Base-by-base conservation (phyloP, 2,888 invertebrate genomes). In the Thyatira batis region DNA sequence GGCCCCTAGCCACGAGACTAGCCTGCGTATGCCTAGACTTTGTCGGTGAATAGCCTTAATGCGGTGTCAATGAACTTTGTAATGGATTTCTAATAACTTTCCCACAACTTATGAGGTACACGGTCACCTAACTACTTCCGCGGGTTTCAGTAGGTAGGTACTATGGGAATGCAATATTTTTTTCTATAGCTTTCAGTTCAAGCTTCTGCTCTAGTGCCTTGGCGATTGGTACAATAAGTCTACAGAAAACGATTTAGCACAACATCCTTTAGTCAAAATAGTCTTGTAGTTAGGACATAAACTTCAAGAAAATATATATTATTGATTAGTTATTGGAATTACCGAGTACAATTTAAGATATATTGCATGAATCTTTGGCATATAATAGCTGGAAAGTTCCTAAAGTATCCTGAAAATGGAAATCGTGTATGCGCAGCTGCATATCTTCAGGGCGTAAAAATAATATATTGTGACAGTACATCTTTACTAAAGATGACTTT, bases 21-120 rank as follows among this genome's bases (percentile, higher is more conserved):
- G 55, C 49, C 55, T 53, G 61, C 63, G 23, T 23, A 23, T 17
- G 39, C 27, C 54, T 61, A 52, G 55, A 49, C 56, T 54, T 61
- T 65, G 39, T 39, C 17, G 39, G 71, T 64, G 61, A 54, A 56
- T 56, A 54, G 46, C 53, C 48, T 50, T 52, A 51, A 49, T 51
- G 45, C 33, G 6, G 44, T 49, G 68, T 60, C 64, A 55, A 17
- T 62, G 65, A 69, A 60, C 73, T 63, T 33, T 56, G 53, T 57
- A 65, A 68, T 68, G 56, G 49, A 50, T 69, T 73, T 68, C 65
- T 68, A 63, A 65, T 67, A 65, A 58, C 63, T 63, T 65, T 64
- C 64, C 46, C 54, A 49, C 54, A 58, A 57, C 43, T 46, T 46
- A 50, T 54, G 25, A 44, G 54, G 45, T 39, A 39, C 39, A 39